Conservation (phyloP, 2,797 vertebrate genomes). For the Trachurus trachurus region DNA sequence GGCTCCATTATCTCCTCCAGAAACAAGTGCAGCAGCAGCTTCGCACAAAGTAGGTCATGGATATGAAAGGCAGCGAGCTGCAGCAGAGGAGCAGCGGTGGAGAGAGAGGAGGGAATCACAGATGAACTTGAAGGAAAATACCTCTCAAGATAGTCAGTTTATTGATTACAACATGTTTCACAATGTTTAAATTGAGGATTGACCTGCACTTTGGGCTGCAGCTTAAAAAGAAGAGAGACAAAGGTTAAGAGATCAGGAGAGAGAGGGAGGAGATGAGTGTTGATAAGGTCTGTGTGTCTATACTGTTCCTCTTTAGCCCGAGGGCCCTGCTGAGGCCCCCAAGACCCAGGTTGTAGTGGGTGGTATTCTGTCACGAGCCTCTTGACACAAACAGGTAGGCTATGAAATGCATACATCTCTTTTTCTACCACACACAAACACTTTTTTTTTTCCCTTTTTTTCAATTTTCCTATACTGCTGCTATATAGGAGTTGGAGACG, state of each 20-base stretch:
- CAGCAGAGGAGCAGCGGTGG: conserved; percentile 56
- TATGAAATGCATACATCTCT: conserved; percentile 30
- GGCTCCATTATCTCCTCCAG: conserved; percentile 50
- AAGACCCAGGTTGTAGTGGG: conserved; percentile 12
- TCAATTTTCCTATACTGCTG: conserved; percentile 6
- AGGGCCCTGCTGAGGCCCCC: neutral
- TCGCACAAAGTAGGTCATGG: conserved; percentile 71
- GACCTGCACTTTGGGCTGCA: neutral
- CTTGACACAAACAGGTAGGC: conserved; percentile 27
- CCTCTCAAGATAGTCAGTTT: too few species aligned
- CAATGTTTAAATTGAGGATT: too few species aligned
- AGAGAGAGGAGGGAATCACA: conserved; percentile 28
- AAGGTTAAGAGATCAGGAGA: neutral
- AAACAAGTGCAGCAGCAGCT: conserved; percentile 48
- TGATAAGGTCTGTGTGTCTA: conserved; percentile 25
- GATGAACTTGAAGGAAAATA: conserved; percentile 6
- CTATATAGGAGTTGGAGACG: conserved; percentile 41
- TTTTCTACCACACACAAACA: conserved; percentile 20
- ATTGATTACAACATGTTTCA: neutral
- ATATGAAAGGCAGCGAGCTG: conserved; percentile 65
- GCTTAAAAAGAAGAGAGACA: neutral
- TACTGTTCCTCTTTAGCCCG: neutral
- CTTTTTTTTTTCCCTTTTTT: neutral
- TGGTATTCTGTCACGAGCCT: conserved; percentile 29
- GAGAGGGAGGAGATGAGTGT: neutral